phyloP scores from a whole-genome alignment of 64 coral and sea anemone species.

The Stylophora pistillata region DNA sequence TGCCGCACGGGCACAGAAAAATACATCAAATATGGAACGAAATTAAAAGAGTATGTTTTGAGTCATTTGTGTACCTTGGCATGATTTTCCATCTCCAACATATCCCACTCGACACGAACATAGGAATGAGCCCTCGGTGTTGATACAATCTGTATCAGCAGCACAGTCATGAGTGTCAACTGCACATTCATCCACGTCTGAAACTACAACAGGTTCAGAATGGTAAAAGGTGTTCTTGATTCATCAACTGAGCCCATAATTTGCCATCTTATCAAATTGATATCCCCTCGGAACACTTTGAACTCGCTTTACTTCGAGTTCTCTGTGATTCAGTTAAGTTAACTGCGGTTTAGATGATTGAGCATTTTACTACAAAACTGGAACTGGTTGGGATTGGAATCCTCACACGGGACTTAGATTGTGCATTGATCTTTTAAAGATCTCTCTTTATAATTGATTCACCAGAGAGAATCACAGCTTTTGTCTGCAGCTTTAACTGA shows the following conservation, averaged over 20 bases:
- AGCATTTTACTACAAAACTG: too few relatives aligned
- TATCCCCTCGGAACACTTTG: too few relatives aligned
- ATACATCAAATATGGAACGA: not conserved
- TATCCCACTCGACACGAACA: slow-evolving; percentile 20
- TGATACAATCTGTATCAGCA: not conserved
- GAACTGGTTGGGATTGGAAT: too few relatives aligned
- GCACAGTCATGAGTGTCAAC: slow-evolving; percentile 11
- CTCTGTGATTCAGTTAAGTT: too few relatives aligned
- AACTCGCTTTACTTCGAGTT: too few relatives aligned
- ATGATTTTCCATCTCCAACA: slow-evolving; percentile 20
- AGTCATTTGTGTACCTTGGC: slow-evolving; percentile 6
- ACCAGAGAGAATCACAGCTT: too few relatives aligned
- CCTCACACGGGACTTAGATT: too few relatives aligned
- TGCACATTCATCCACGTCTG: slow-evolving; percentile 47
- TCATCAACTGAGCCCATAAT: not conserved
- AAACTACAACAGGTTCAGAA: not conserved
- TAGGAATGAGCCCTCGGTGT: slow-evolving; percentile 18
- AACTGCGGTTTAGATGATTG: too few relatives aligned
- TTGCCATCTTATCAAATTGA: not conserved
- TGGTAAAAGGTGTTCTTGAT: not conserved
- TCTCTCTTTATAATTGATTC: too few relatives aligned
- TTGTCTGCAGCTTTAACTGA: too few relatives aligned
- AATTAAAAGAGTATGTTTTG: not conserved
- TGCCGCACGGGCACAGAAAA: not conserved
- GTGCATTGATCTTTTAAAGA: too few relatives aligned